These are phyloP conservation scores for Brenthis ino DNA, from an alignment of 2,888 invertebrate species.

Conservation along the genomic window DNA sequence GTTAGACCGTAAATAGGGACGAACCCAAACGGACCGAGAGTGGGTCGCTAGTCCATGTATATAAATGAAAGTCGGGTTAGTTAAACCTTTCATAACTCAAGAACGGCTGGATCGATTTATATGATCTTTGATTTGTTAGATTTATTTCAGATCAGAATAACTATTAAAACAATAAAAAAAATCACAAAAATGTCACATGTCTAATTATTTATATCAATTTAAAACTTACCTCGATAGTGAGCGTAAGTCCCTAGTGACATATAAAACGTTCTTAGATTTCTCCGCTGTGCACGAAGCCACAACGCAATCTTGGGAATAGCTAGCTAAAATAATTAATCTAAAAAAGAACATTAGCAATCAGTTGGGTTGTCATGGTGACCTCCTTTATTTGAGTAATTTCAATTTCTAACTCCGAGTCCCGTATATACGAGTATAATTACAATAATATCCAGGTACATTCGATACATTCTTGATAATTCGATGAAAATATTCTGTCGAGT, in stretches of 20 bases:
- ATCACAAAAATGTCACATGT: too few relatives aligned
- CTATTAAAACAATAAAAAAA: too few relatives aligned
- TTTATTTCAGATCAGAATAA: too few relatives aligned
- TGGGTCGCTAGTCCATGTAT: too few relatives aligned
- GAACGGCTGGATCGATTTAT: too few relatives aligned
- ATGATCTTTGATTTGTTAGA: too few relatives aligned
- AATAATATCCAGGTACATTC: not conserved
- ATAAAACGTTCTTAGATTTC: not conserved
- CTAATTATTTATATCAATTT: too few relatives aligned
- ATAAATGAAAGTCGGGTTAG: too few relatives aligned
- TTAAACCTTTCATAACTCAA: too few relatives aligned
- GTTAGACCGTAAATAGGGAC: too few relatives aligned
- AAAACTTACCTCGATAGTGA: too few relatives aligned
- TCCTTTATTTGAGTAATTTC: constrained; percentile 6
- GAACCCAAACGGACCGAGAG: too few relatives aligned
- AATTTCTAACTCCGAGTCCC: not conserved
- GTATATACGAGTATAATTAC: not conserved
- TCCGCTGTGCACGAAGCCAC: constrained; percentile 15
- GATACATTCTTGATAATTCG: not conserved
- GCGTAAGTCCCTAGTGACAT: not conserved
- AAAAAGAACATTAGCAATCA: constrained; percentile 28
- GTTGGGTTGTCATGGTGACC: constrained; percentile 14
- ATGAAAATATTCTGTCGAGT: not conserved
- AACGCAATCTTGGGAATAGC: constrained; percentile 3
- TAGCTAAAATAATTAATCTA: constrained; percentile 28